Base-by-base conservation (phyloP, 2,888 invertebrate species). In the Archaeoteleia sp. region DNA sequence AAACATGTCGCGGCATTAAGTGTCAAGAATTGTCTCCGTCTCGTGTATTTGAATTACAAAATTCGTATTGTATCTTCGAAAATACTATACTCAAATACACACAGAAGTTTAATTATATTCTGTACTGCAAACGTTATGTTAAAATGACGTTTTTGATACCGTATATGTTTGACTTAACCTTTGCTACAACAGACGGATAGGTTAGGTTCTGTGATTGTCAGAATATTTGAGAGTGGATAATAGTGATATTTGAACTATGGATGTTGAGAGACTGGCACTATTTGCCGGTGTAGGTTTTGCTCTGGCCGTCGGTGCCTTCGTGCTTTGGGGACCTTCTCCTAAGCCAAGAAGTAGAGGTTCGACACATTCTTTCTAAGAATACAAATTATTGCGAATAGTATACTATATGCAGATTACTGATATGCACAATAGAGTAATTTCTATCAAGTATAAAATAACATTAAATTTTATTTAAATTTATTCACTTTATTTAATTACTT, bases 281-380 rank as follows among this genome's bases (percentile, higher is more conserved):
- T 92, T 93, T 71, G 93, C 93, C 43, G 93, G 93, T 23, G 88
- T 93, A 46, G 93, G 93, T 46, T 92, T 92, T 30, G 94, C 93
- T 9, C 90, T 94, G 46, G 93, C 93, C 17, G 91, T 94, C 8
- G 93, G 94, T 25, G 93, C 93, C 3, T 94, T 94, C 81, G 93
- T 95, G 29, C 89, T 95, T 74, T 95, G 94, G 94, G 92, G 92
- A 55, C 92, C 92, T 14, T 89, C 90, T 0, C 87, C 88, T 4
- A 89, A 91, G 75, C 88, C 92, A 75, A 86, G 81, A 51, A 80
- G 80, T 82, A 85, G 80, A 82, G 84, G 83, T 85, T 70, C 68
- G 13, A 15, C 9, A 29, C 8, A 49, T 54, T 7, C 23, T 27
- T 25, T 1, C 43, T 1, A n/a, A n/a, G n/a, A n/a, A n/a, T n/a